phyloP scores from a whole-genome alignment of 2,113 vertebrate species.

The Larimichthys crocea region DNA sequence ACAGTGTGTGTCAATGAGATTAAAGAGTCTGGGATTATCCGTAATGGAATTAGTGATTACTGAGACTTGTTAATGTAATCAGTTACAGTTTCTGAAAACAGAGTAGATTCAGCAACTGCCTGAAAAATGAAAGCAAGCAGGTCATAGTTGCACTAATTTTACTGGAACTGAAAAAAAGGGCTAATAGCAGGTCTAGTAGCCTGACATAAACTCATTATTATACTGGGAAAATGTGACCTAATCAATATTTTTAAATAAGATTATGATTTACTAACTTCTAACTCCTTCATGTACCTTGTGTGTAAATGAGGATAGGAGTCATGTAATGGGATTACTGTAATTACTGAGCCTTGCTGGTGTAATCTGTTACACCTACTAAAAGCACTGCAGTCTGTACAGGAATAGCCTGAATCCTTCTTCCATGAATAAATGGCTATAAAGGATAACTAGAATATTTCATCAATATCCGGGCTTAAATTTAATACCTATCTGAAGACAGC shows the following conservation, averaged over 20 bases:
- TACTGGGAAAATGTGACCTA: background rate
- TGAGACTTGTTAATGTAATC: slow-evolving; percentile 39
- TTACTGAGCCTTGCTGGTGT: slow-evolving; percentile 10
- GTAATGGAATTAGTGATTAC: slow-evolving; percentile 64
- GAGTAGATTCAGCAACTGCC: background rate
- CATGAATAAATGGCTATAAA: background rate
- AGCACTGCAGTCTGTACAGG: background rate
- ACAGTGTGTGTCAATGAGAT: slow-evolving; percentile 57
- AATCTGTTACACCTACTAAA: slow-evolving; percentile 7
- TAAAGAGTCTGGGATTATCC: slow-evolving; percentile 52
- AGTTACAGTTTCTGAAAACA: slow-evolving; percentile 42
- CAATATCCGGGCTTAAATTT: background rate
- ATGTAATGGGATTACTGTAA: slow-evolving; percentile 31
- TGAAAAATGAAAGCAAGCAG: background rate
- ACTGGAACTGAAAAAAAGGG: background rate
- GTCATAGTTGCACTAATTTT: background rate
- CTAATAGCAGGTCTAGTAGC: background rate
- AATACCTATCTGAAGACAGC: background rate
- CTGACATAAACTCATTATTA: background rate
- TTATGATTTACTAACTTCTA: background rate
- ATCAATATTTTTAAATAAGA: slow-evolving; percentile 29
- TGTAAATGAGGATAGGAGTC: background rate
- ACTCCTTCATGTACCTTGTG: background rate
- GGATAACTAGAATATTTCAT: background rate
- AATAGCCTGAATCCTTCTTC: too few relatives aligned